Percentiles rank a stretch among this genome's conserved stretches.
Evolutionary conservation across 2,113 vertebrate species (phyloP).

Genomic region (Barbus barbus): DNA sequence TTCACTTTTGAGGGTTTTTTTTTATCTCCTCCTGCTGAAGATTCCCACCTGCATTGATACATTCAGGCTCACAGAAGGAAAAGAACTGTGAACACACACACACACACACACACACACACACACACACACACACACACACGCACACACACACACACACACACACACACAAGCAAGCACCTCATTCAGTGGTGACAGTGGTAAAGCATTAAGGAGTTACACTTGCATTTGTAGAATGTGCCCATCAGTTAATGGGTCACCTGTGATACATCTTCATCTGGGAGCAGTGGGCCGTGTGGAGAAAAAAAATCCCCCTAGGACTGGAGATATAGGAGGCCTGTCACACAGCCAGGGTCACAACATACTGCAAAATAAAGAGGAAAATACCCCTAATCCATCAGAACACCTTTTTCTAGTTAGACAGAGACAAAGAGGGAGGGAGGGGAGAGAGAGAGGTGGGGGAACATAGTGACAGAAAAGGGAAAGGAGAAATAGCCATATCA

Average conservation of each 20-base stretch:
- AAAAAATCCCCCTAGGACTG: constrained; percentile 32
- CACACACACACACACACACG: neutral
- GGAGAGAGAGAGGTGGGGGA: neutral
- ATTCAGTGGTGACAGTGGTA: too few species aligned
- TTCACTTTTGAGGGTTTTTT: neutral
- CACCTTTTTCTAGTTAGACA: constrained; percentile 31
- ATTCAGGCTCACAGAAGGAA: constrained; percentile 3
- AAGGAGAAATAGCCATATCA: neutral
- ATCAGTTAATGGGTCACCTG: constrained; percentile 54
- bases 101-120: neutral
- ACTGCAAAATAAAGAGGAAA: constrained; percentile 54
- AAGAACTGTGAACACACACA: neutral
- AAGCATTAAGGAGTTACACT: constrained; percentile 52
- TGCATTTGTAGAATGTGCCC: constrained; percentile 46
- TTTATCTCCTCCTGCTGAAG: neutral
- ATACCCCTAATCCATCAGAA: neutral
- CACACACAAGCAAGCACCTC: too few species aligned
- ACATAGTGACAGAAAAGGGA: constrained; percentile 10
- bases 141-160: too few species aligned
- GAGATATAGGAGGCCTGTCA: constrained; percentile 60
- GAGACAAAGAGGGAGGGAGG: constrained; percentile 25
- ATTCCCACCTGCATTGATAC: neutral
- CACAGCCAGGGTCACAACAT: constrained; percentile 56
- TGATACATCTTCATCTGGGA: constrained; percentile 62
- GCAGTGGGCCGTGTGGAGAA: constrained; percentile 30